These are phyloP conservation scores for Apus apus DNA, from an alignment of 2,113 vertebrate genomes.

Conservation along the genomic window DNA sequence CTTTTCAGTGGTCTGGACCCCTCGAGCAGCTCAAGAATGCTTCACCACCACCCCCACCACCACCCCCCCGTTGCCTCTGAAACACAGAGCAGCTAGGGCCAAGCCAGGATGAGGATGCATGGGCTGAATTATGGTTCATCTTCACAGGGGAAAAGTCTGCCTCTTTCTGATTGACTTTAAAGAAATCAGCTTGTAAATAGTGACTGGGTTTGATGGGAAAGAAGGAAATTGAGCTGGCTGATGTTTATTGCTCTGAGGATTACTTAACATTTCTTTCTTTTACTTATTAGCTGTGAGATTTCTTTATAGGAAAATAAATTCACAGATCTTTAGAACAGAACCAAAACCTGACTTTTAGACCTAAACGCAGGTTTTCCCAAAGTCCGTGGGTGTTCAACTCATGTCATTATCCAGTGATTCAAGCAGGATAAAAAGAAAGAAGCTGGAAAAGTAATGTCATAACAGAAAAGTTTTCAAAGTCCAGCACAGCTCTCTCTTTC, in stretches of 20 bases:
- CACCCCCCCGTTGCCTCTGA: not conserved
- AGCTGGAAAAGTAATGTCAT: not conserved
- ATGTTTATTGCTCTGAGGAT: not conserved
- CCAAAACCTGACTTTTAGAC: not conserved
- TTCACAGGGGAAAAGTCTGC: not conserved
- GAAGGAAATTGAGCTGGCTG: not conserved
- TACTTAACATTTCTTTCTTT: not conserved
- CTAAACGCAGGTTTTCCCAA: not conserved
- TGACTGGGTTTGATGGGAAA: not conserved
- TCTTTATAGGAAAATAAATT: not conserved
- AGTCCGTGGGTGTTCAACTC: not conserved
- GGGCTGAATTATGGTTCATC: not conserved
- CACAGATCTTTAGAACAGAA: not conserved
- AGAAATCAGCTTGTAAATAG: not conserved
- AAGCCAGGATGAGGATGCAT: not conserved
- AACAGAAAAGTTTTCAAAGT: not conserved
- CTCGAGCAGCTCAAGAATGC: slow-evolving; percentile 13
- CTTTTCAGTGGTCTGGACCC: slow-evolving; percentile 34
- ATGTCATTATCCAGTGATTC: not conserved
- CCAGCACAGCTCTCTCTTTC: not conserved
- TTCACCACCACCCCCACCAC: not conserved
- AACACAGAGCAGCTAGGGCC: not conserved
- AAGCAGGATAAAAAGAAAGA: not conserved
- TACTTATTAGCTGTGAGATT: not conserved
- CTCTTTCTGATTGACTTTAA: not conserved